Percentiles rank a stretch among this genome's conserved stretches.
Conservation (phyloP, 2,888 invertebrate genomes). For the Mylabris sibirica region DNA sequence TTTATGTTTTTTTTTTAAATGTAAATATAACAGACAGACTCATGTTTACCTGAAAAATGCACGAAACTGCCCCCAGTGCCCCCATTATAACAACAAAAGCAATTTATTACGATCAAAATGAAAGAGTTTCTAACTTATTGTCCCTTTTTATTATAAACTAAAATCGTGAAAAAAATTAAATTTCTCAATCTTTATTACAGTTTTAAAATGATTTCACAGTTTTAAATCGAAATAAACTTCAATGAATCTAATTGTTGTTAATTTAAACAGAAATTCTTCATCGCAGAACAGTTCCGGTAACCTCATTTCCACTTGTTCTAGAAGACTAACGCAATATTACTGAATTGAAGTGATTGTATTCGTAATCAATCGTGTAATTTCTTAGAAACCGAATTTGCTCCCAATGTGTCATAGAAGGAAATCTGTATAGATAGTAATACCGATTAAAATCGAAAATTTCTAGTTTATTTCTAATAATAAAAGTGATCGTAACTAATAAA, state of each 20-base stretch:
- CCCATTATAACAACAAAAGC: constrained; percentile 7
- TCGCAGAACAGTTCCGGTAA: constrained; percentile 12
- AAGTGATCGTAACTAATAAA: neutral
- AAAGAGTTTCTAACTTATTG: neutral
- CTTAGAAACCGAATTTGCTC: constrained; percentile 7
- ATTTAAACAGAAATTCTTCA: neutral
- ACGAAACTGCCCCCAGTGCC: constrained; percentile 10
- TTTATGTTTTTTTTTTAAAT: constrained; percentile 31
- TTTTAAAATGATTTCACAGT: no score
- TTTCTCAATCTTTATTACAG: no score
- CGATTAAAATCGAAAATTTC: neutral
- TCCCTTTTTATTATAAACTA: neutral
- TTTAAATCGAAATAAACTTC: neutral
- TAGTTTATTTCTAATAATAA: neutral
- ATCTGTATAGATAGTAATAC: neutral
- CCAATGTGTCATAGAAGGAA: constrained; percentile 5
- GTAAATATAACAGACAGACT: constrained; percentile 30
- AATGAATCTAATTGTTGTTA: neutral
- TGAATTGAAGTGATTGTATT: constrained; percentile 2
- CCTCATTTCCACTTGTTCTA: constrained; percentile 15
- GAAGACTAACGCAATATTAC: constrained; percentile 13
- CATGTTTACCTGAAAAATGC: constrained; percentile 4
- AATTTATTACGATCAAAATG: neutral
- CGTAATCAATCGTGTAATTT: neutral
- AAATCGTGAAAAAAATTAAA: neutral